Evolutionary conservation across 2,797 vertebrate species (phyloP), one percentile per base, ranked within the genome.

Genomic region (Enteromius unitaeniatus): DNA sequence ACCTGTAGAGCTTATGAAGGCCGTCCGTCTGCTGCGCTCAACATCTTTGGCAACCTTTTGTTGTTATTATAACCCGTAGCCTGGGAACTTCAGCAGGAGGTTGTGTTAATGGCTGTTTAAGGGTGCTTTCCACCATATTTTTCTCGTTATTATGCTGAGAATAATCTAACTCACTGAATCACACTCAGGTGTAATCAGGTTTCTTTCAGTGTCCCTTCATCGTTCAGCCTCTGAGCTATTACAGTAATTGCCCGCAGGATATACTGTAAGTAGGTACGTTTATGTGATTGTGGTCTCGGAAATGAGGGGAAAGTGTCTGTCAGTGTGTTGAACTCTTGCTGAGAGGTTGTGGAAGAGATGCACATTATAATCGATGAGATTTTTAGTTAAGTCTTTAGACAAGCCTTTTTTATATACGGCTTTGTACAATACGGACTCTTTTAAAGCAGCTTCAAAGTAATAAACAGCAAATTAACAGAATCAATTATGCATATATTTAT

Each of bases 231-330:
- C 73, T 89, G 73, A 86, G 89, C 89, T 91, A 89, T 93, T 93
- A 93, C 87, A 90, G 83, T 92, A 92, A 92, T 94, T 93, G 89
- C 91, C 89, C 83, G 0, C 47, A 89, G 93, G 92, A 92, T 90
- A 88, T 86, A 88, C n/a, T 47, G 11, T 37, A 76, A 90, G 87
- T 90, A 90, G 89, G 87, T 80, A 87, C 79, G 88, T 93, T 92
- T 93, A 92, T 89, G 91, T 86, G 85, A 91, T 87, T 91, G 88
- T 42, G 47, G 62, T 67, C 23, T 68, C 15, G n/a, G 45, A 75
- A 53, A 64, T 65, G 45, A 37, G 28, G 68, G n/a, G 31, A 34
- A 65, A 68, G n/a, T 19, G 17, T 68, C 62, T 68, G 62, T 82
- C 45, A 53, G 15, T 37, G 28, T 65, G 80, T 75, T 65, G 64